phyloP scores from a whole-genome alignment of 2,113 vertebrate species.

The Mungos mungo region DNA sequence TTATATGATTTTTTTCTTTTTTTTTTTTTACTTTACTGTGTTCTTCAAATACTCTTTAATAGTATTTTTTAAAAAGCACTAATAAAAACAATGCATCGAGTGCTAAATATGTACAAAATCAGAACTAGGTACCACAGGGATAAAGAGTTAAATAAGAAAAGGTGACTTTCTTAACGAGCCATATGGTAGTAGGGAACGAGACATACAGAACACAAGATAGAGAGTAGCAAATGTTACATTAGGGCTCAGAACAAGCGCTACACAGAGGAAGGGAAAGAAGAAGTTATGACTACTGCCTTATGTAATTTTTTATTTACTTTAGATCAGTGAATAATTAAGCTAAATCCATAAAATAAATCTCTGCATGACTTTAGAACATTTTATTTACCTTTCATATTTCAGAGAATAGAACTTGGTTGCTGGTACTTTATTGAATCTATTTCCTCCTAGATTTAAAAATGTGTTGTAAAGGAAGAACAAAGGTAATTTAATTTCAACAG shows the following conservation, averaged over 20 bases:
- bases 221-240: neutral
- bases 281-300: neutral
- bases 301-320: neutral
- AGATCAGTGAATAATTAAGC: neutral
- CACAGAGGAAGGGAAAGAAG: neutral
- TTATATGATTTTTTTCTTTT: neutral
- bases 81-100: neutral
- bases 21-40: neutral
- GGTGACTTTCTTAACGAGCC: neutral
- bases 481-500: slow-evolving; percentile 59
- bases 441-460: slow-evolving; percentile 1
- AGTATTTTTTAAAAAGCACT: neutral
- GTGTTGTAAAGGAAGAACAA: slow-evolving; percentile 16
- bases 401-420: neutral
- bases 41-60: slow-evolving; percentile 4
- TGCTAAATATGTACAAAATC: neutral
- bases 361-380: neutral
- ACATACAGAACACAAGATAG: neutral
- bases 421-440: neutral
- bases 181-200: neutral
- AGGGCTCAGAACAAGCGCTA: neutral
- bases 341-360: slow-evolving; percentile 22
- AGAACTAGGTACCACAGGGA: neutral
- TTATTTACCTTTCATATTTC: slow-evolving; percentile 45
- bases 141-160: neutral